Evolutionary conservation across 2,113 vertebrate genomes (phyloP), one percentile per base, ranked within the genome.

Genomic region (Eurystomus gularis): DNA sequence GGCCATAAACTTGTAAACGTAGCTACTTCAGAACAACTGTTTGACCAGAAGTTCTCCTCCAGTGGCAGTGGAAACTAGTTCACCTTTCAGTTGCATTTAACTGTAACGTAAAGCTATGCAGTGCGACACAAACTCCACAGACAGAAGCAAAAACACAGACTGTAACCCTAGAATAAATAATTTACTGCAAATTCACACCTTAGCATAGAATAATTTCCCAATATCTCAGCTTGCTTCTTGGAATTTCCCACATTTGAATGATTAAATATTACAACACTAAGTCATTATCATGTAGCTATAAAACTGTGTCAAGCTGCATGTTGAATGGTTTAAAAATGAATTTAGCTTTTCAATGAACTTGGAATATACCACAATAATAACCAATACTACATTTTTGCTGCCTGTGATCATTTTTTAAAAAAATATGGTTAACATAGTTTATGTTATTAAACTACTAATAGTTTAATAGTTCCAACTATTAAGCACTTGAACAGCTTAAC

Each of bases 91-190:
- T 3, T 69, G 33, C n/a, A 44, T 19, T 65, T 82, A 90, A 65
- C 52, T 17, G 2, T 6, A 57, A 35, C 21, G 40, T 25, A 65
- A 65, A 73, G 19, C 1, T 6, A 52, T 5, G 7, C 46, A 65
- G 31, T 4, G 28, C 17, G 25, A 75, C 42, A 81, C 0, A 0
- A 78, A 44, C 11, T 44, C 44, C 21, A 57, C 1, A 7, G 28
- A 90, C 49, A 77, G 31, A 8, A 88, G 10, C 28, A 94, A 66
- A 23, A 92, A 70, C 17, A 60, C 10, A 52, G 28, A 66, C 16
- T 10, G 35, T 31, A 87, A 90, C 2, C 29, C 21, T 13, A 35
- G 25, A 81, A 83, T 24, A 40, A 72, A 66, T 58, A 20, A 42
- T 70, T 83, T 49, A 66, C 33, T 77, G 28, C 20, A 84, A 81